Percentiles rank a stretch among this genome's conserved stretches.
These are phyloP conservation scores for Hassar affinis DNA, from an alignment of 2,113 vertebrate species.

Conservation along the genomic window DNA sequence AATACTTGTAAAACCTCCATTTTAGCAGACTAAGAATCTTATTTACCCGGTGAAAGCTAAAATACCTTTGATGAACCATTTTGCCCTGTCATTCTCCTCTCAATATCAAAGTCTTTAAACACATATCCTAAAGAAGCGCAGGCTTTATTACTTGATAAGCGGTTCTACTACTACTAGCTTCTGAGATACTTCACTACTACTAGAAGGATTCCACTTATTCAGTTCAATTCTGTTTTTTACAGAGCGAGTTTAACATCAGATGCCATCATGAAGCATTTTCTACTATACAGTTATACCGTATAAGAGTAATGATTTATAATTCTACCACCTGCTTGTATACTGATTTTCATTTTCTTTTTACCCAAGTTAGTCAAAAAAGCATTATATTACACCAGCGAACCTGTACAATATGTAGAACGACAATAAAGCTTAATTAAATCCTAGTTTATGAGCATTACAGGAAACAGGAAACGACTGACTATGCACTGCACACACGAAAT, in stretches of 20 bases:
- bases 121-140: background rate
- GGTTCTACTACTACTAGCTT: background rate
- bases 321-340: background rate
- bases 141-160: background rate
- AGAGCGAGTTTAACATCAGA: background rate
- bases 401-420: background rate
- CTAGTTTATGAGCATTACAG: background rate
- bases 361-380: background rate
- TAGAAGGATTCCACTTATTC: background rate
- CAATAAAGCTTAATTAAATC: background rate
- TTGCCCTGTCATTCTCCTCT: too few relatives aligned
- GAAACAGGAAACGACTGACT: background rate
- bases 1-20: background rate
- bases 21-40: background rate
- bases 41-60: background rate
- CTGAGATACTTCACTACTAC: background rate
- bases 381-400: background rate
- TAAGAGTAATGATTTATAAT: background rate
- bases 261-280: background rate
- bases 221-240: background rate
- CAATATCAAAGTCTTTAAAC: background rate
- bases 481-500: background rate
- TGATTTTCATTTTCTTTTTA: background rate
- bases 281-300: background rate
- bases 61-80: background rate